Conservation (phyloP, 2,113 vertebrate genomes). For the Ciconia maguari region DNA sequence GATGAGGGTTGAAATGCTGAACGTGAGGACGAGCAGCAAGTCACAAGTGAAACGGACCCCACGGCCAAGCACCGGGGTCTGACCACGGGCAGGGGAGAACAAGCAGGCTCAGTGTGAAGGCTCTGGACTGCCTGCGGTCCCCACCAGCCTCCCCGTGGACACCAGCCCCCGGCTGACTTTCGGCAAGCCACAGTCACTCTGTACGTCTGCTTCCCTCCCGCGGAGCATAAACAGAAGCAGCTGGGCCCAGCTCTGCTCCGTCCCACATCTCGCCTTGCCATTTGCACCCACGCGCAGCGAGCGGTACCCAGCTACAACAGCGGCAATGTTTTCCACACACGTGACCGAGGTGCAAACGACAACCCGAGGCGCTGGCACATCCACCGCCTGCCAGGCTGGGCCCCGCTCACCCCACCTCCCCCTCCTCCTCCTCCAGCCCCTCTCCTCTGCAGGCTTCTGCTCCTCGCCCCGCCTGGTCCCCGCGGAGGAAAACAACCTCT, state of each 20-base stretch:
- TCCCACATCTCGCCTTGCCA: constrained; percentile 47
- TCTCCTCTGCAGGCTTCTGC: background rate
- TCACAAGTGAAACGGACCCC: fast-evolving
- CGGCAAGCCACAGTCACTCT: background rate
- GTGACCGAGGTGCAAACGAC: constrained; percentile 18
- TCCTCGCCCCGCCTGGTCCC: background rate
- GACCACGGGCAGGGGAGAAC: fast-evolving
- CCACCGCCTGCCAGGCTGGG: constrained; percentile 5
- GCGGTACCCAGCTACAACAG: constrained; percentile 13
- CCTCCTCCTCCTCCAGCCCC: constrained; percentile 14
- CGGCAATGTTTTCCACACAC: constrained; percentile 8
- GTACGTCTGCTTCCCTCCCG: background rate
- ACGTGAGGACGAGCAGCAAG: background rate
- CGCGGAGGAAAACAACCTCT: background rate
- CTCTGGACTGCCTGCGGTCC: background rate
- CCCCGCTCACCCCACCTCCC: background rate
- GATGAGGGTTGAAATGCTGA: background rate
- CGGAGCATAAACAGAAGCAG: constrained; percentile 46
- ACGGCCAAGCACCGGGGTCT: fast-evolving
- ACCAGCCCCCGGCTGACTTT: background rate
- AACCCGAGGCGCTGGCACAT: background rate
- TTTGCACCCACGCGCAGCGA: constrained; percentile 40
- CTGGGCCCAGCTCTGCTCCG: constrained; percentile 46
- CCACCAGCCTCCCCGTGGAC: background rate
- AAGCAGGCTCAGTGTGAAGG: background rate